Evolutionary conservation across 2,113 vertebrate genomes (phyloP).

Genomic region (Monopterus albus): DNA sequence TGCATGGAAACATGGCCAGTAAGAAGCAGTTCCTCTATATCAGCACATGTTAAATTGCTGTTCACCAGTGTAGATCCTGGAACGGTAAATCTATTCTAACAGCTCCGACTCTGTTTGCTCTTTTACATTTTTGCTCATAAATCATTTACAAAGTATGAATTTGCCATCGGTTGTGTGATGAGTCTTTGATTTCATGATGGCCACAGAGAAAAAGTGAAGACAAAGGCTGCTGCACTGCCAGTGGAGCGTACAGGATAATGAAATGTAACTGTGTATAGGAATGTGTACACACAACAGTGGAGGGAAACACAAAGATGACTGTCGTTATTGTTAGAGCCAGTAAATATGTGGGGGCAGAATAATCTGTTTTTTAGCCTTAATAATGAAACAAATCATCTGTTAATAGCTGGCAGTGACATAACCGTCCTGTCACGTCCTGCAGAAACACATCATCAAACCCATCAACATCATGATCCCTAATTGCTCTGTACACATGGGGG

Average conservation of each 20-base stretch:
- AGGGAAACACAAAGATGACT: background rate
- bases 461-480: no score
- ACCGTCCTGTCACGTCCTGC: no score
- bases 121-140: constrained; percentile 36
- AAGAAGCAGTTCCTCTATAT: background rate
- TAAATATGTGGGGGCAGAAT: no score
- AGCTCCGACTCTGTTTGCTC: constrained; percentile 21
- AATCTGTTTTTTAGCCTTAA: no score
- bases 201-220: background rate
- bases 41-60: background rate
- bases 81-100: constrained; percentile 5
- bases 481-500: no score
- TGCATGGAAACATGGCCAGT: background rate
- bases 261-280: background rate
- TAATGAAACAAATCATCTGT: no score
- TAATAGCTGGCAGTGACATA: no score
- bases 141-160: constrained; percentile 52
- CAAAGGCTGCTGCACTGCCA: background rate
- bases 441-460: no score
- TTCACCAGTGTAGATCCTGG: background rate
- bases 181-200: constrained; percentile 16
- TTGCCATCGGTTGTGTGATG: constrained; percentile 13
- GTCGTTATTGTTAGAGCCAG: no score
- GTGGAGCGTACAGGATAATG: background rate
- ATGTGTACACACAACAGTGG: background rate